phyloP scores from a whole-genome alignment of 2,797 vertebrate species.

The Melanogrammus aeglefinus region DNA sequence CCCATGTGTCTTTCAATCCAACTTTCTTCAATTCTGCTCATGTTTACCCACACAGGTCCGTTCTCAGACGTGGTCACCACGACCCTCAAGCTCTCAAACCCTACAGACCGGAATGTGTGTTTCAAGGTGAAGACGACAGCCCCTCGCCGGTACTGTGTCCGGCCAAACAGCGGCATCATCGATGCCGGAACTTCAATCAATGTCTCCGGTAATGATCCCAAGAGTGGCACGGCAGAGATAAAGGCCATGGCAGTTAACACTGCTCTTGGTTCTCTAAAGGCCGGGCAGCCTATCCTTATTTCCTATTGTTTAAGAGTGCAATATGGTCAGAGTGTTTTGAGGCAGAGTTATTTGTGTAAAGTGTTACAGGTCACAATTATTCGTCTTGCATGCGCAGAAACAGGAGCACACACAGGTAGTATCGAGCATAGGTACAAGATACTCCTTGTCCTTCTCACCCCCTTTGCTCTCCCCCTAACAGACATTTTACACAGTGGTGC shows the following conservation, averaged over 20 bases:
- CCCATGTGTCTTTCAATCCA: neutral
- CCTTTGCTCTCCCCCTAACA: neutral
- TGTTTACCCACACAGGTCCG: conserved; percentile 78
- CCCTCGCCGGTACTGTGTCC: conserved; percentile 95
- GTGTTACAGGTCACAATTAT: neutral
- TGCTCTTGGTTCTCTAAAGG: neutral
- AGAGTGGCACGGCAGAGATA: neutral
- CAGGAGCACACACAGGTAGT: neutral
- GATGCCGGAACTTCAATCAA: conserved; percentile 95
- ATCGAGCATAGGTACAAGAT: neutral
- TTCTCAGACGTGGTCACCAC: conserved; percentile 98
- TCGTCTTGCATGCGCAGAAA: neutral
- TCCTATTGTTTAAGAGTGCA: neutral
- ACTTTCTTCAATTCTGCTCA: neutral
- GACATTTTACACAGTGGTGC: conserved; percentile 17
- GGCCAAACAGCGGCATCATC: conserved; percentile 97
- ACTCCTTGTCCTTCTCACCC: neutral
- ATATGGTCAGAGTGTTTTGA: neutral
- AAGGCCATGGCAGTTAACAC: neutral
- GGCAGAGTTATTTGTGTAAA: neutral
- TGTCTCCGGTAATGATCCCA: conserved; percentile 86
- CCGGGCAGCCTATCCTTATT: neutral
- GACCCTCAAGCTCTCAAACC: conserved; percentile 94
- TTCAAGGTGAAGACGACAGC: conserved; percentile 99
- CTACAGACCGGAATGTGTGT: conserved; percentile 94